Conservation (phyloP, 2,113 vertebrate genomes). For the Plecotus auritus region DNA sequence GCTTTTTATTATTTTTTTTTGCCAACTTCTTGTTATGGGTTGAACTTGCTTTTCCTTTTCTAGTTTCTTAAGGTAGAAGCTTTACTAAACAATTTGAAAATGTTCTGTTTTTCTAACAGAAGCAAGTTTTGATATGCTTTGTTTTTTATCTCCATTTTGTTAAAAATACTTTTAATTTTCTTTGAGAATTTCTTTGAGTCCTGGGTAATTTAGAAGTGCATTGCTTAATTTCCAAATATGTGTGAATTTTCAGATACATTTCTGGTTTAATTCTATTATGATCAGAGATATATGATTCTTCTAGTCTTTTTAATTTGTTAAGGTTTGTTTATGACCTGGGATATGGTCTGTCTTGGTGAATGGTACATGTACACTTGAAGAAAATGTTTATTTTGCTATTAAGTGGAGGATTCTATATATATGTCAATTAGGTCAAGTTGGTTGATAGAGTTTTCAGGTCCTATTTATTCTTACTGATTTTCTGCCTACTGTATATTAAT, state of each 20-base stretch:
- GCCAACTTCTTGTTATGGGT: neutral
- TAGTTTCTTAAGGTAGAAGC: neutral
- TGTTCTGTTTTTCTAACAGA: neutral
- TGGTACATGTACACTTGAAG: neutral
- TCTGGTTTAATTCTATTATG: neutral
- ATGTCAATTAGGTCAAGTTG: neutral
- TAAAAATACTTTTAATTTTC: neutral
- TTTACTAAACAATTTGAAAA: neutral
- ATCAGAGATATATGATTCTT: neutral
- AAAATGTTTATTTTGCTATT: neutral
- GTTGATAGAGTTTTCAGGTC: neutral
- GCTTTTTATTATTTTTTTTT: neutral
- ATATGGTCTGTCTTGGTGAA: neutral
- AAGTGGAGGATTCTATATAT: neutral
- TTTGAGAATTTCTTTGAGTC: neutral
- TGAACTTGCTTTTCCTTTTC: constrained; percentile 1
- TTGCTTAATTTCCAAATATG: constrained; percentile 16
- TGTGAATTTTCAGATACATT: neutral
- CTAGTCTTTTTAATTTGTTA: neutral
- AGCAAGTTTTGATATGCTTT: neutral
- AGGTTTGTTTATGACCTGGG: neutral
- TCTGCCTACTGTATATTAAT: neutral
- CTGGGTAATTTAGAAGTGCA: neutral
- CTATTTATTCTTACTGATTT: neutral
- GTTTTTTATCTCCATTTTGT: neutral